Base-by-base conservation (phyloP, 2,113 vertebrate species). In the Vimba vimba region DNA sequence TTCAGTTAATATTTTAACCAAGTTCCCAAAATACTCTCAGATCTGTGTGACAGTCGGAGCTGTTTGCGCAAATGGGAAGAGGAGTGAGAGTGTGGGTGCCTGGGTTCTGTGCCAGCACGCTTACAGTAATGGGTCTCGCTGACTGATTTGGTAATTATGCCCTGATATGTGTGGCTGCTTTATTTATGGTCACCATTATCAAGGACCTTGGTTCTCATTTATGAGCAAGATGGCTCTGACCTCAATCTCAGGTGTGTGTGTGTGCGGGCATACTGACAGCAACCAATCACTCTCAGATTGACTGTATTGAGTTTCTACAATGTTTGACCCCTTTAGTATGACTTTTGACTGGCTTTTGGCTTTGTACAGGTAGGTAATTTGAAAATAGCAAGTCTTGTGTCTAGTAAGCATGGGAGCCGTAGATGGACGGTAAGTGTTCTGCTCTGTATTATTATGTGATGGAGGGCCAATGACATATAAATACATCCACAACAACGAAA, bases 281-380 rank as follows among this genome's bases (percentile, higher is more conserved):
- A 79, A 85, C 55, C 74, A 30, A 81, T 82, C 78, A 52, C 47
- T 57, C 85, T 64, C 27, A 88, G 88, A 87, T 87, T 89, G 83
- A 85, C 75, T 87, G 89, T 90, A 93, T 91, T 93, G 92, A 92
- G 93, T 93, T 86, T 71, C 90, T 57, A 90, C 88, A 91, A 89
- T 36, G 30, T 80, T 78, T 75, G 36, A 84, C 74, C 79, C 43
- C 27, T 82, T 68, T 13, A 17, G 39, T 13, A 21, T 64, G n/a
- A 81, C 59, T 36, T 62, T 10, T n/a, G 43, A 3, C 19, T 55
- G 64, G 27, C 2, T 30, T 52, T 82, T 52, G 79, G 25, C 17
- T 82, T 47, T 68, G 17, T 68, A 21, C 5, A 23, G 19, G 21
- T 33, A 52, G 47, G 59, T 81, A 6, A 15, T 80, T 10, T 64